These are phyloP conservation scores for Poeciliopsis presidionis DNA, from an alignment of 2,797 vertebrate species.

Conservation along the genomic window DNA sequence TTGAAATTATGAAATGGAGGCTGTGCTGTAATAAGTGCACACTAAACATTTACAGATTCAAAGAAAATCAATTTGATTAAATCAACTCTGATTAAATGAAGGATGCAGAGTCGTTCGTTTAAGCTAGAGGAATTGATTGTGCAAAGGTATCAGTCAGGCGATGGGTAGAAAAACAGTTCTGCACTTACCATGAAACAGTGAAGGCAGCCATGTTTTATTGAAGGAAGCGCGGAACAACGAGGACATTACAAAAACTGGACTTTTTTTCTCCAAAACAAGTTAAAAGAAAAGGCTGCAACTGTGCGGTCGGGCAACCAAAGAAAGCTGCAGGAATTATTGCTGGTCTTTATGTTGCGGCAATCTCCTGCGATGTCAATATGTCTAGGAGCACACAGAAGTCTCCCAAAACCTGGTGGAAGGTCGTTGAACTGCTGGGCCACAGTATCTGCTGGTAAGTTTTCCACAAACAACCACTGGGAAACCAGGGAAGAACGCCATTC, in stretches of 20 bases:
- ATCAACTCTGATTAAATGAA: neutral
- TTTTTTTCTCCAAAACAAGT: neutral
- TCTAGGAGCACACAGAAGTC: neutral
- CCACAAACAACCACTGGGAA: neutral
- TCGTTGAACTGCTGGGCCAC: neutral
- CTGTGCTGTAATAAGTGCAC: too few relatives aligned
- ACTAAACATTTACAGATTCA: too few relatives aligned
- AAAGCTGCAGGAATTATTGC: neutral
- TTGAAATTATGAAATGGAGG: too few relatives aligned
- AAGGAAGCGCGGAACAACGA: neutral
- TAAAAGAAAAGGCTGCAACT: neutral
- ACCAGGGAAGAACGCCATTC: neutral
- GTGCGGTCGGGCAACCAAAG: neutral
- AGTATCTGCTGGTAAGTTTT: neutral
- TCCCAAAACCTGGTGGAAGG: neutral
- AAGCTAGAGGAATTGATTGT: neutral
- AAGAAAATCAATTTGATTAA: too few relatives aligned
- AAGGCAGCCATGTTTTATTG: neutral
- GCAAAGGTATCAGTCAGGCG: neutral
- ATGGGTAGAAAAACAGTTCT: neutral
- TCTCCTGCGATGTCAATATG: neutral
- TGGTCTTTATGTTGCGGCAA: neutral
- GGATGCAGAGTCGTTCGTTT: neutral
- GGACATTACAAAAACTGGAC: neutral
- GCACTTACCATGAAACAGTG: too few relatives aligned